Evolutionary conservation across 2,113 vertebrate genomes (phyloP).

Genomic region (Melanotaenia duboulayi): DNA sequence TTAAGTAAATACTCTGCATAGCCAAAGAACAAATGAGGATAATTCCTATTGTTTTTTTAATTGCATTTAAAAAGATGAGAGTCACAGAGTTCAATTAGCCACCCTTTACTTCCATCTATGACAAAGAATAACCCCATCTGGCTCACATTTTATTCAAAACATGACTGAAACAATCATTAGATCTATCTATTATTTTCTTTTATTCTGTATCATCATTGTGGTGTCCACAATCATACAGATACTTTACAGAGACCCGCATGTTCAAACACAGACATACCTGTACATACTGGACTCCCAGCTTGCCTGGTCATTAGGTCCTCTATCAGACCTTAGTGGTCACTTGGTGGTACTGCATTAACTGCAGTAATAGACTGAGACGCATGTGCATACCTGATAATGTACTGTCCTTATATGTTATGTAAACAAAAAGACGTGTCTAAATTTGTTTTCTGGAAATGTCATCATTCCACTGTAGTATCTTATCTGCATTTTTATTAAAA

Average conservation of each 20-base stretch:
- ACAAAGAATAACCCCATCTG: no score
- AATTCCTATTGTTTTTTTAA: no score
- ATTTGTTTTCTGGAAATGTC: not conserved
- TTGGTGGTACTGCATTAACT: slow-evolving; percentile 36
- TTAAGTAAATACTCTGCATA: no score
- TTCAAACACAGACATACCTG: not conserved
- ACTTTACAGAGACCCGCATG: not conserved
- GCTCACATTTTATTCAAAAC: no score
- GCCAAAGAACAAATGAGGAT: no score
- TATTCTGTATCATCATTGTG: not conserved
- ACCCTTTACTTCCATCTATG: no score
- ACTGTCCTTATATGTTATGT: not conserved
- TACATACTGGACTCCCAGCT: not conserved
- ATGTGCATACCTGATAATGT: not conserved
- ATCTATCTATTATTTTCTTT: no score
- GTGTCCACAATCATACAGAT: not conserved
- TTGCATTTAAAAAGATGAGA: no score
- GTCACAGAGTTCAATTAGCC: no score
- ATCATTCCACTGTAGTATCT: not conserved
- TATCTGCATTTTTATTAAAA: not conserved
- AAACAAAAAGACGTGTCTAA: not conserved
- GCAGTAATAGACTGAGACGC: slow-evolving; percentile 15
- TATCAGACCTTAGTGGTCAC: slow-evolving; percentile 63
- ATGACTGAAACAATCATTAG: not conserved
- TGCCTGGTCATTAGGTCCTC: slow-evolving; percentile 25